Evolutionary conservation across 1,140 invertebrate species (phyloP), one percentile per base, ranked within the genome.

Genomic region (Drosophila nasuta): DNA sequence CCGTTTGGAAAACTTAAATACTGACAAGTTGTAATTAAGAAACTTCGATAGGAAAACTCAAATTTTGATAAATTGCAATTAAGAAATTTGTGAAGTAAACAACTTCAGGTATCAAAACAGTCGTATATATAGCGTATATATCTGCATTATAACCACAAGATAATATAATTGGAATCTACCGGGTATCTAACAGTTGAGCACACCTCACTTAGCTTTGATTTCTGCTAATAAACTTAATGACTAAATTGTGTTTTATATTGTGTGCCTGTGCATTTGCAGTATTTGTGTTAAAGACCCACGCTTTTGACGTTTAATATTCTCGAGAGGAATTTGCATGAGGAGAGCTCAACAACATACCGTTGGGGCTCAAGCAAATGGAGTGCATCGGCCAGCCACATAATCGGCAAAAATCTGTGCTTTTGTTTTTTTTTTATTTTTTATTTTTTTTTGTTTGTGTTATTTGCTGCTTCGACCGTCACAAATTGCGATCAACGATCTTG

Each of bases 281-380:
- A 48, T 66, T 56, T 57, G 17, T 66, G 41, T 56, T 66, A 41
- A 41, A 41, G 52, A n/a, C 5, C n/a, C 41, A 43, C 41, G 45
- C 58, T 67, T 25, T 59, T 52, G 33, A 49, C 10, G 7, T 38
- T 38, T 38, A 10, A 38, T 38, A 38, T 38, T 38, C 35, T 38
- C 35, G 35, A 10, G 52, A 77, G 68, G 65, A 66, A 58, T 69
- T 83, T 52, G 8, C 51, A 77, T 54, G 20, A 38, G 35, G 35
- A 38, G 35, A 38, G 35, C 35, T 38, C 35, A 8, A 38, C 28
- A 20, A 63, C 83, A 57, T 88, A 87, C 83, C 83, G 83, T 78
- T 88, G 83, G 64, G 77, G 83, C 77, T 88, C 80, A 46, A 67
- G 49, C 51, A 71, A 52, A 62, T 82, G 83, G 59, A 82, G 68